Percentiles rank a stretch among this genome's conserved stretches.
Conservation (phyloP, 2,797 vertebrate genomes). For the Lemur catta region DNA sequence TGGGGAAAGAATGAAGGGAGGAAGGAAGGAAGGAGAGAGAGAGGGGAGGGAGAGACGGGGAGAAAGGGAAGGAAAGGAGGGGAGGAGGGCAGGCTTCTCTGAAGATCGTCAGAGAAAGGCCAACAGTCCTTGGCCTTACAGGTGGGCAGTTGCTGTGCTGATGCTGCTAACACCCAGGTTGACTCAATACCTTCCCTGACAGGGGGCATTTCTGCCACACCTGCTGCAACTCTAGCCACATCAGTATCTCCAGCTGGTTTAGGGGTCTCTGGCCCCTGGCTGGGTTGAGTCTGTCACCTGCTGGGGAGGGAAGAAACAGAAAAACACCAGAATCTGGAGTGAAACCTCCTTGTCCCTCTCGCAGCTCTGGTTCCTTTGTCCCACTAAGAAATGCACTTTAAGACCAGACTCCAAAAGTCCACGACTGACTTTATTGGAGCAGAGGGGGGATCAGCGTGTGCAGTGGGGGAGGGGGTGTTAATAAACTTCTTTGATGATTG, state of each 20-base stretch:
- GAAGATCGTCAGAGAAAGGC: background rate
- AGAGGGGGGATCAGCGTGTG: background rate
- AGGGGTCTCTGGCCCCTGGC: background rate
- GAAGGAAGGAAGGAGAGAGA: rapidly evolving
- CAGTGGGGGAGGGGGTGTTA: background rate
- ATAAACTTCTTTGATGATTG: background rate
- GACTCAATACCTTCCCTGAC: background rate
- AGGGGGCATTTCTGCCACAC: background rate
- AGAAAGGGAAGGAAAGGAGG: background rate
- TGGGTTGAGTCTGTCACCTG: background rate
- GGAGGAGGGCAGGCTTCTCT: background rate
- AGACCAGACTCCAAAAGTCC: background rate
- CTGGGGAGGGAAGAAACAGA: background rate
- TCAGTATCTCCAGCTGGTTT: background rate
- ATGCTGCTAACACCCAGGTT: background rate
- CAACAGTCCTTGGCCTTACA: background rate
- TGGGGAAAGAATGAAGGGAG: rapidly evolving
- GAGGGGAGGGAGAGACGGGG: rapidly evolving
- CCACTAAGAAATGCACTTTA: background rate
- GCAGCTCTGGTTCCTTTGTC: background rate
- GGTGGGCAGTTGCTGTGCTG: background rate
- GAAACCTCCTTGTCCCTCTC: background rate
- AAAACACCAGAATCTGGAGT: background rate
- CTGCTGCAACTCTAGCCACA: background rate
- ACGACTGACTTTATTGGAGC: background rate